Base-by-base conservation (phyloP, 1,140 invertebrate genomes). In the Palaemon carinicauda region DNA sequence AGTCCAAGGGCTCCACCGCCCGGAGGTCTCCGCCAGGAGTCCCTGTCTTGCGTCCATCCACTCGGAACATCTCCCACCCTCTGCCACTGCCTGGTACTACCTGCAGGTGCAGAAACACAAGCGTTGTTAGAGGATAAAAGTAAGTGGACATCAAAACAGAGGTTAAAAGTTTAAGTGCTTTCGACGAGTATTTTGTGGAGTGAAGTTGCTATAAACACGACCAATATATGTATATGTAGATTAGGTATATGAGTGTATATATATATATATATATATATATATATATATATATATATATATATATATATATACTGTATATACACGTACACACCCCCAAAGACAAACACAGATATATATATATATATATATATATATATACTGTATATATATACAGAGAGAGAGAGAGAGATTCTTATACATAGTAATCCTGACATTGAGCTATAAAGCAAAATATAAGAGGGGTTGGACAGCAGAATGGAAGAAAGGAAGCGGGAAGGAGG, bases 51-150 rank as follows among this genome's bases (percentile, higher is more conserved):
- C 89, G 90, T 7, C 56, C 88, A 10, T 91, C 90, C 90, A 92
- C 91, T 12, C 90, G 91, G 81, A 92, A 91, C 86, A 90, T 90
- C 71, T 92, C 90, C 78, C 91, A 90, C 0, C 91, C 91, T 69
- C 90, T 90, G 3, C 90, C 89, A 87, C 90, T 91, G 82, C 89
- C 89, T 51, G 91, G 90, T 52, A 91, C 90, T 19, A 92, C 91
- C 88, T 90, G 33, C 21, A n/a, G 53, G 12, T 27, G 21, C 3
- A 21, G 21, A 7, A 9, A 29, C 1, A 52, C 5, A 17, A 24
- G 31, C n/a, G n/a, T 5, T 9, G 14, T 29, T 52, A 24, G 52
- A 12, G 54, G 24, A 27, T 24, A 79, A 19, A 53, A 14, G 53
- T 54, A 79, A 17, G n/a, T 65, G n/a, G 0, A 65, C n/a, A 65